Conservation (phyloP, 2,113 vertebrate genomes). For the Oriolus oriolus region DNA sequence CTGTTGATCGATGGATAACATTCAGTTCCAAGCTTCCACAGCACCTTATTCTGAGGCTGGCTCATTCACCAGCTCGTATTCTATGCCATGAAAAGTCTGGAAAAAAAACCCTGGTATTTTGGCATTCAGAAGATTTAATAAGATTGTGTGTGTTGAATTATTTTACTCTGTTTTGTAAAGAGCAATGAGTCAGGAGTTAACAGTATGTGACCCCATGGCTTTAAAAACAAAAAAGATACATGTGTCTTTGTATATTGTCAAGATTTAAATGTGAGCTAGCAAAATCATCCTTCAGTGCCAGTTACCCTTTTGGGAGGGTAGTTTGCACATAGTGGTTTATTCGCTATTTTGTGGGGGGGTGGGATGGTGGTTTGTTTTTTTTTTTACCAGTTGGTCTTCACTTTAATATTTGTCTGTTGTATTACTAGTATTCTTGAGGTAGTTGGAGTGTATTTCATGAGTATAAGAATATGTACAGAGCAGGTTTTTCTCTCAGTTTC, state of each 20-base stretch:
- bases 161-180: background rate
- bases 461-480: background rate
- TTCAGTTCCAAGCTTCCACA: background rate
- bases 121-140: background rate
- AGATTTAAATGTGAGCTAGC: background rate
- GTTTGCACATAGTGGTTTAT: background rate
- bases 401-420: background rate
- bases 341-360: background rate
- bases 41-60: background rate
- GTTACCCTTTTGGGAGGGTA: background rate
- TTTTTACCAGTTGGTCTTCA: background rate
- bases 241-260: background rate
- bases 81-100: background rate
- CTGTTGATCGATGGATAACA: background rate
- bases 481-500: background rate
- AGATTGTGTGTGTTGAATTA: background rate
- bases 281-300: background rate
- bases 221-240: background rate
- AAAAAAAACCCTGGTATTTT: background rate
- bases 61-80: background rate
- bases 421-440: background rate
- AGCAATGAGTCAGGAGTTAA: background rate
- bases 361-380: rapidly evolving
- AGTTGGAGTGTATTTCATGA: background rate
- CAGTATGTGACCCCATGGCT: background rate